Base-by-base conservation (phyloP, 2,797 vertebrate species). In the Melanitta fusca region DNA sequence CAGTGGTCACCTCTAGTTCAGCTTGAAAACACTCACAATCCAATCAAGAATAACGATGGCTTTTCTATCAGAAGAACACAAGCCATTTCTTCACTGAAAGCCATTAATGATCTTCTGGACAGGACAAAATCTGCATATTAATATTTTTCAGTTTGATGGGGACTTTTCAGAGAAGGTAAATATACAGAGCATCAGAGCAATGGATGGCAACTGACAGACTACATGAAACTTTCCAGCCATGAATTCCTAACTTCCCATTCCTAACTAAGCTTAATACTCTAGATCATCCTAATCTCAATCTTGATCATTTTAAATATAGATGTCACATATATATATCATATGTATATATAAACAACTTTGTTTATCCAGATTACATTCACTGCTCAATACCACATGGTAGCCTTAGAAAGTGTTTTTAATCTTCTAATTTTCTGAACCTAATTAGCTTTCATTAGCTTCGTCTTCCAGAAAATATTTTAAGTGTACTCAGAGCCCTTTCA, bases 391-490 rank as follows among this genome's bases (percentile, higher is more conserved):
- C 27, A 60, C 9, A 43, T 1, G 8, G 53, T 36, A 81, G 53
- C 65, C 66, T 82, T 34, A 62, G 45, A 79, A 75, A 60, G 21
- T 10, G 11, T 5, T 73, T 92, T 74, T 61, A 19, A 74, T 69
- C 8, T 45, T 91, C 74, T 62, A 73, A n/a, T 82, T 87, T 69
- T 66, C 65, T 74, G 75, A 82, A 87, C 43, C 68, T 41, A 85
- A 85, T 74, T 82, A 85, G 39, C 28, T 94, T 14, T 2, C 77
- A 75, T 80, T 82, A 83, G 53, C 60, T 82, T 88, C 41, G 22
- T 6, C 34, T 34, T 83, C 45, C 93, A 49, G 69, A 83, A 92
- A 85, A 43, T 78, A 80, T 58, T 93, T 95, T 64, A 87, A 82
- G 68, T 80, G 65, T 43, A 49, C 51, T 91, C 49, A 39, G 28